Evolutionary conservation across 2,888 invertebrate genomes (phyloP).

Genomic region (Exephanes ischioxanthus): DNA sequence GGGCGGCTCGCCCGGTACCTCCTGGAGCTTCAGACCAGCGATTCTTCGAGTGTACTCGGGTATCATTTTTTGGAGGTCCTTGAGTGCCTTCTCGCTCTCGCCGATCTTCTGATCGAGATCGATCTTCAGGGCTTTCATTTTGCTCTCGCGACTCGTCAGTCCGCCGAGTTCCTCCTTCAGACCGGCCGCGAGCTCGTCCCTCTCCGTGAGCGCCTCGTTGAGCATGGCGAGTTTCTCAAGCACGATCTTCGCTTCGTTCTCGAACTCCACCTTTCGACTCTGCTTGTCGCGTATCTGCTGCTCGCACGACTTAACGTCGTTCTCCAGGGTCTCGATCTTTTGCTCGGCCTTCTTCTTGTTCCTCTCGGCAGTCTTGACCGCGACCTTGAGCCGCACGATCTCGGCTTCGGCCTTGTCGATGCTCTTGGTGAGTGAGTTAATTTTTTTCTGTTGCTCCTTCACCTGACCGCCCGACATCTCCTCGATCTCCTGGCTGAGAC

Average conservation of each 20-base stretch:
- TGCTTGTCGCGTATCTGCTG: conserved; percentile 88
- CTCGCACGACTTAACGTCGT: conserved; percentile 90
- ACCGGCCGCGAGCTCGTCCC: conserved; percentile 86
- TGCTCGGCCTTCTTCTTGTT: conserved; percentile 92
- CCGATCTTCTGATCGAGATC: conserved; percentile 91
- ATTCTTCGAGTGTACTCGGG: conserved; percentile 87
- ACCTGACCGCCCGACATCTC: conserved; percentile 90
- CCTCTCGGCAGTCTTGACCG: conserved; percentile 88
- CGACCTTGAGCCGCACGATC: conserved; percentile 89
- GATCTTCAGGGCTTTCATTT: conserved; percentile 89
- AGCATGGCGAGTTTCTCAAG: conserved; percentile 87
- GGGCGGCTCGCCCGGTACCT: conserved; percentile 86
- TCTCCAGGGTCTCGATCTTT: conserved; percentile 90
- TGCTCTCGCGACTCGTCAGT: conserved; percentile 88
- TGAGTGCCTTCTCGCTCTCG: conserved; percentile 87
- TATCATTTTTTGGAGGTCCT: conserved; percentile 87
- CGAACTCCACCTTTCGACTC: conserved; percentile 87
- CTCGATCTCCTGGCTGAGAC: conserved; percentile 89
- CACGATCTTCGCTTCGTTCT: conserved; percentile 86
- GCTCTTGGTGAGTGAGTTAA: conserved; percentile 89
- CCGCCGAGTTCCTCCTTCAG: conserved; percentile 89
- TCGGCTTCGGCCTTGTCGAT: conserved; percentile 91
- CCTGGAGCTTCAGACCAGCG: conserved; percentile 87
- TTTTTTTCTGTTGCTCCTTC: conserved; percentile 89
- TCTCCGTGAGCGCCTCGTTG: conserved; percentile 87